A percentile compares a stretch with the other conserved stretches of the same genome.
Evolutionary conservation across 2,797 vertebrate species (phyloP).

Genomic region (Sebastes itinus): DNA sequence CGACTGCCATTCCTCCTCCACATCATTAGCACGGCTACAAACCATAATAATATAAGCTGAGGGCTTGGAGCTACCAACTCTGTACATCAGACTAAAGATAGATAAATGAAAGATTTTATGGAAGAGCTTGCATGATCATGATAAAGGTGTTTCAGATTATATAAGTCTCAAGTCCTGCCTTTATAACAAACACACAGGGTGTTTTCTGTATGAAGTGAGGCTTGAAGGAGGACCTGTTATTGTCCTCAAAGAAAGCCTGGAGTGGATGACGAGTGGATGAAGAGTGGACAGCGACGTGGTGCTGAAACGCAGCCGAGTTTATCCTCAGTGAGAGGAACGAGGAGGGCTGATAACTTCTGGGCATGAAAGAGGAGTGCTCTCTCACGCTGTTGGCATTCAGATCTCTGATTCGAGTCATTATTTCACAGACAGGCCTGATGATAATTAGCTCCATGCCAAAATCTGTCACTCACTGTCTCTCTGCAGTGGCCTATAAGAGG

Average conservation of each 20-base stretch:
- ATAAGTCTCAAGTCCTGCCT: not conserved
- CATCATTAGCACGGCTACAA: no score
- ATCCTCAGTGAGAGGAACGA: not conserved
- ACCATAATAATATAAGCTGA: no score
- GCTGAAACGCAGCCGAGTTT: conserved; percentile 23
- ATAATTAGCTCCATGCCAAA: conserved; percentile 18
- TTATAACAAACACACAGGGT: not conserved
- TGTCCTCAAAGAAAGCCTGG: not conserved
- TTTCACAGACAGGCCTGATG: conserved; percentile 20
- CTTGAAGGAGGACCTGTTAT: not conserved
- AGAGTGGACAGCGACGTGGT: not conserved
- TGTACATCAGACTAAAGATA: no score
- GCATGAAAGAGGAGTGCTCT: not conserved
- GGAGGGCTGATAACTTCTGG: not conserved
- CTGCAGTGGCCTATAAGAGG: not conserved
- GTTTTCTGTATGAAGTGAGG: not conserved
- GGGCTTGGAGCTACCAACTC: no score
- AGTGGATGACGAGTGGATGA: no score
- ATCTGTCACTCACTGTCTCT: conserved; percentile 17
- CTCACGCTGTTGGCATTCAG: not conserved
- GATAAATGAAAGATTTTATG: no score
- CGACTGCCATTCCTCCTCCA: no score
- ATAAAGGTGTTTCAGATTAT: not conserved
- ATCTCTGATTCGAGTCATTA: conserved; percentile 2
- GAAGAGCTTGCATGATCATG: no score